A percentile compares a stretch with the other conserved stretches of the same genome.
Conservation (phyloP, 2,888 invertebrate genomes). For the Pterostichus madidus region DNA sequence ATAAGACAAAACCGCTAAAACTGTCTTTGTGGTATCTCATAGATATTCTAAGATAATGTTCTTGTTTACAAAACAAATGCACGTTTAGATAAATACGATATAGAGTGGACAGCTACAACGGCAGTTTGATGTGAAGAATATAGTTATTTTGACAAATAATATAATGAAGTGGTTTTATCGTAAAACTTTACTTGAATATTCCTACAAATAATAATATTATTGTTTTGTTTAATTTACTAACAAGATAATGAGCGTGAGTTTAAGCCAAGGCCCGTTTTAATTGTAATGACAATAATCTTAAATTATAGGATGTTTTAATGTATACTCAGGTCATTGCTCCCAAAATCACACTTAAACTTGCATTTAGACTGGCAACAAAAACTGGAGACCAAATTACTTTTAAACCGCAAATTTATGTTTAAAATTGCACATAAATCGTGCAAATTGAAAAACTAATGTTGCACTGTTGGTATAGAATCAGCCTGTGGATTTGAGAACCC, state of each 20-base stretch:
- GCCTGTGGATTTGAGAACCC: too few species aligned
- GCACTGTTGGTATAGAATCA: neutral
- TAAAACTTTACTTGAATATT: neutral
- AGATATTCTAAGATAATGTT: slow-evolving; percentile 17
- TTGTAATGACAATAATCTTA: slow-evolving; percentile 39
- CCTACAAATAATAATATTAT: slow-evolving; percentile 22
- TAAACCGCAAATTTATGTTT: neutral
- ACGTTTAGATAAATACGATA: neutral
- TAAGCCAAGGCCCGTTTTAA: slow-evolving; percentile 44
- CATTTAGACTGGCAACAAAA: slow-evolving; percentile 10
- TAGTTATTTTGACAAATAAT: slow-evolving; percentile 20
- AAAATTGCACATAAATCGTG: neutral
- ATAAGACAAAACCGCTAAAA: slow-evolving; percentile 24
- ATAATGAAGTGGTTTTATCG: neutral
- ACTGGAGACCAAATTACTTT: neutral
- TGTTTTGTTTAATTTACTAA: slow-evolving; percentile 25
- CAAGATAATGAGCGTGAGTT: slow-evolving; percentile 30
- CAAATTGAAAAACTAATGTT: neutral
- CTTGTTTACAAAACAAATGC: slow-evolving; percentile 11
- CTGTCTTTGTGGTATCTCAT: neutral
- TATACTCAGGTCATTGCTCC: slow-evolving; percentile 25
- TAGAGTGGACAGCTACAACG: neutral
- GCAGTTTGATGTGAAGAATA: neutral
- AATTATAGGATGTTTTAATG: slow-evolving; percentile 38
- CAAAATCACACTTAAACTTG: slow-evolving; percentile 35